Base-by-base conservation (phyloP, 2,797 vertebrate genomes). In the Lutjanus argentimaculatus region DNA sequence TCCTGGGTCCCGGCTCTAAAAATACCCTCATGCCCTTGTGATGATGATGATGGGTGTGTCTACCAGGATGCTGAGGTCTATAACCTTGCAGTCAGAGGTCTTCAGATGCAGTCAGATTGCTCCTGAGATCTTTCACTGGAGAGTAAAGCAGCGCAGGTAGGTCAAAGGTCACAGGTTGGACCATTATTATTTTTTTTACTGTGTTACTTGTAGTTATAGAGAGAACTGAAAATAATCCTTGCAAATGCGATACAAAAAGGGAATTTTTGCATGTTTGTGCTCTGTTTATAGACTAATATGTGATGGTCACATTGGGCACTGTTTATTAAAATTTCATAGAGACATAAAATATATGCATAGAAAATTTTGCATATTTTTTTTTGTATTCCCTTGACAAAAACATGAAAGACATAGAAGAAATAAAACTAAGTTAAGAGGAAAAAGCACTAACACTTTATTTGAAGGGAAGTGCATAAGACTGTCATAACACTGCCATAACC, bases 41-140 rank as follows among this genome's bases (percentile, higher is more conserved):
- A 85, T 91, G 88, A 61, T 91, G 88, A 61, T 48, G 88, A 91
- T 93, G 94, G 94, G 93, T 91, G 96, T 91, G 92, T 89, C 91
- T 77, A 82, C 15, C 71, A 73, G 86, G 95, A 95, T 96, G 95
- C 94, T 94, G 83, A 59, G 84, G 51, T 80, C 87, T 94, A 94
- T 92, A 95, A 93, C 84, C 79, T 79, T 45, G 40, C 58, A 67
- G 63, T 67, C 64, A 30, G 77, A 79, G 65, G 62, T 79, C 78
- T 85, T 59, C 74, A 72, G 85, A 94, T 90, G 88, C 87, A 94
- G 56, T 79, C 15, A 11, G 52, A 62, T 66, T 52, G 51, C 59
- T 49, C 22, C 63, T 42, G 63, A 80, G 77, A 48, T 81, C 72
- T 70, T 70, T 56, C 19, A 42, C 36, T 7, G 52, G 72, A 59